These are phyloP conservation scores for Chionoecetes opilio DNA, from an alignment of 1,140 invertebrate species.

Conservation along the genomic window DNA sequence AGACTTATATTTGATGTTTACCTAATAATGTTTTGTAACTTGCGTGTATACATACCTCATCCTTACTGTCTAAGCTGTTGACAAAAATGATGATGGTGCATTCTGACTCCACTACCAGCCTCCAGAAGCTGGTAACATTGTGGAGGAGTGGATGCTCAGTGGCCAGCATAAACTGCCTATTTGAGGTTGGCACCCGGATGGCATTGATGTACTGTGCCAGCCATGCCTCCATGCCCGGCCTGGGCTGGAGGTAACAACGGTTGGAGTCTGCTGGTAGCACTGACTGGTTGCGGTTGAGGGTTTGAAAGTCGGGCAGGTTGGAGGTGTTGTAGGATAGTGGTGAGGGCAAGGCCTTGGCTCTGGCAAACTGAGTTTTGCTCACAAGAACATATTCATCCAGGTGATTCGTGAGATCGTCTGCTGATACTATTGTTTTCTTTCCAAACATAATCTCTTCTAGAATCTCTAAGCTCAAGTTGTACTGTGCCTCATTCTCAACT, in stretches of 20 bases:
- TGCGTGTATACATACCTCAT: constrained; percentile 4
- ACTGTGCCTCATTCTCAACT: constrained; percentile 72
- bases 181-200: constrained; percentile 34
- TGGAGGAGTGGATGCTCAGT: constrained; percentile 69
- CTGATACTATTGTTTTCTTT: constrained; percentile 33
- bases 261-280: constrained; percentile 35
- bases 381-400: not conserved
- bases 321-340: not conserved
- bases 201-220: constrained; percentile 76
- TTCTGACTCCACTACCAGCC: constrained; percentile 61
- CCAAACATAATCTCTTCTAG: constrained; percentile 77
- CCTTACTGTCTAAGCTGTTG: constrained; percentile 30
- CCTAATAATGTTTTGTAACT: not conserved
- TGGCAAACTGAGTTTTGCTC: constrained; percentile 38
- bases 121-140: constrained; percentile 63
- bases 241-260: constrained; percentile 14
- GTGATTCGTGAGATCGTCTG: constrained; percentile 30
- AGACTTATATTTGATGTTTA: not conserved
- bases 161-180: not conserved
- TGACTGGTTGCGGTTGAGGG: constrained; percentile 40
- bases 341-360: constrained; percentile 56
- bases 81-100: constrained; percentile 56
- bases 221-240: not conserved
- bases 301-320: not conserved
- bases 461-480: constrained; percentile 66